Conservation (phyloP, 2,113 vertebrate genomes). For the Perca flavescens region DNA sequence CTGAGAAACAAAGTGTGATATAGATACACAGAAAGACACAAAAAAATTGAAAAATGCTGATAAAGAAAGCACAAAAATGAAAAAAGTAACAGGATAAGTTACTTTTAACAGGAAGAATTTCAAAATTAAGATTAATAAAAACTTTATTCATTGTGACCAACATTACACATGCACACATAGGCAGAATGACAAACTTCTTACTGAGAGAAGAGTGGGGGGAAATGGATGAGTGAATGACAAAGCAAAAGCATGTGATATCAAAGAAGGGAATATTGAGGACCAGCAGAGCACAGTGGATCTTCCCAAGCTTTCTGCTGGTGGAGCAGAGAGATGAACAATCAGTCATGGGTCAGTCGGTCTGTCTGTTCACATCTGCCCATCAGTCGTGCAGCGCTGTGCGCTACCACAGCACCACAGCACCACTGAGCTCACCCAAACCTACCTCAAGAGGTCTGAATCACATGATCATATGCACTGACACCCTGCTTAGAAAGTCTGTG, state of each 20-base stretch:
- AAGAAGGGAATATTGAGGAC: slow-evolving; percentile 45
- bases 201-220: background rate
- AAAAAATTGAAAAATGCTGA: background rate
- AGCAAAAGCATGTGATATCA: slow-evolving; percentile 57
- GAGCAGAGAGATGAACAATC: slow-evolving; percentile 75
- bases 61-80: background rate
- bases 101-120: background rate
- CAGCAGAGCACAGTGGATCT: slow-evolving; percentile 62
- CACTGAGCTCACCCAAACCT: slow-evolving; percentile 61
- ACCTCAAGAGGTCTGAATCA: slow-evolving; percentile 54
- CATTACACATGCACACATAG: background rate
- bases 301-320: slow-evolving; percentile 66
- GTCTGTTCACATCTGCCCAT: slow-evolving; percentile 71
- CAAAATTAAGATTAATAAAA: background rate
- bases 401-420: slow-evolving; percentile 46
- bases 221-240: slow-evolving; percentile 25
- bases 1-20: background rate
- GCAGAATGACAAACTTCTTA: background rate
- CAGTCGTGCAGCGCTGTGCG: slow-evolving; percentile 45
- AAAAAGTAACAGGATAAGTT: background rate
- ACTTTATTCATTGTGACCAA: background rate
- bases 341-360: slow-evolving; percentile 73
- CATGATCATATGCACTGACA: slow-evolving; percentile 43
- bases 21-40: background rate
- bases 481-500: slow-evolving; percentile 2